A percentile compares a stretch with the other conserved stretches of the same genome.
phyloP scores from a whole-genome alignment of 2,797 vertebrate genomes.

The Enteromius fasciolatus region DNA sequence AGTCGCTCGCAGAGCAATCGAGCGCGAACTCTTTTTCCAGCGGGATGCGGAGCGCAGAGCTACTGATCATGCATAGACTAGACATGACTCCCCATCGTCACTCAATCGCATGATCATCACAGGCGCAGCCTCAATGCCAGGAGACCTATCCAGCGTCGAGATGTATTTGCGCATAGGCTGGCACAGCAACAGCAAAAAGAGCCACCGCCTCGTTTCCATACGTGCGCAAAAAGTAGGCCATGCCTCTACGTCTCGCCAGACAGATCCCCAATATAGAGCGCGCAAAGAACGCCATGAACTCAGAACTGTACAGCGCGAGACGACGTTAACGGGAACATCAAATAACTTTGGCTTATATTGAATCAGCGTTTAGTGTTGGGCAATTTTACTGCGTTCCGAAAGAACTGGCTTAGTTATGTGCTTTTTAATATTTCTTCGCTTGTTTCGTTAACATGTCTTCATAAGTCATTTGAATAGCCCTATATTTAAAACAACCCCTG shows the following conservation, averaged over 20 bases:
- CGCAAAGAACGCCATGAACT: constrained; percentile 19
- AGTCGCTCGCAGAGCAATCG: constrained; percentile 79
- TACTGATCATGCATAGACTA: constrained; percentile 73
- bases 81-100: constrained; percentile 72
- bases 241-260: constrained; percentile 34
- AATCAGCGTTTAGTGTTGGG: neutral
- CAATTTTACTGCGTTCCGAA: neutral
- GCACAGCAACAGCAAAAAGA: constrained; percentile 65
- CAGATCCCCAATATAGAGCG: constrained; percentile 40
- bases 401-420: neutral
- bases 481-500: neutral
- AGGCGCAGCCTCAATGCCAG: constrained; percentile 71
- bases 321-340: neutral
- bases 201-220: constrained; percentile 56
- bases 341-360: neutral
- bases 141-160: constrained; percentile 66
- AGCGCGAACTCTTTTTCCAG: constrained; percentile 73
- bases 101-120: constrained; percentile 73
- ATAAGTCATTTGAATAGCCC: neutral
- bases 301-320: neutral
- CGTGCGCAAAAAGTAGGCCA: constrained; percentile 54
- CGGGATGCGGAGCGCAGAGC: constrained; percentile 76
- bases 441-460: neutral
- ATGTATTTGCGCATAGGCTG: constrained; percentile 73
- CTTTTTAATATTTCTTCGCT: neutral